Base-by-base conservation (phyloP, 2,797 vertebrate species). In the Sciurus carolinensis region DNA sequence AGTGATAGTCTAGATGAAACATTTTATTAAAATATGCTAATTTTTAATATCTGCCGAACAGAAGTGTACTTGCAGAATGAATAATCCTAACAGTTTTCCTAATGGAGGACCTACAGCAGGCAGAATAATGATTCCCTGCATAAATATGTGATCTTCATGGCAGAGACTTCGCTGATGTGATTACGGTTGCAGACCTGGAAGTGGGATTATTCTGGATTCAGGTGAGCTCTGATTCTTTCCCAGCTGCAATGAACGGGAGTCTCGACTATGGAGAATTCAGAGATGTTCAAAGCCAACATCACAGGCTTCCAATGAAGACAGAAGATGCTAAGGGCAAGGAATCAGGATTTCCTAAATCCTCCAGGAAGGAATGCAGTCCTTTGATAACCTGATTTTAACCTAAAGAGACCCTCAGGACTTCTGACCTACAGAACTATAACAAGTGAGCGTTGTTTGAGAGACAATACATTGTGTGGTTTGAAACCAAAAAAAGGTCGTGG, bases 1-100 rank as follows among this genome's bases (percentile, higher is more conserved):
- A 77, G 22, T 42, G 47, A 57, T 52, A 69, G 47, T 90, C 28
- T 81, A 80, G 47, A 91, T 64, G 22, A 83, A 94, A 69, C 22
- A 47, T 87, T 92, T 85, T 71, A 81, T 44, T 50, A 94, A 95
- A 92, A 59, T 54, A 52, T 44, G 44, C 71, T 93, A 64, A 87
- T 36, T 86, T 71, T 90, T 84, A 73, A 28, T 72, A 81, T 73
- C 22, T 94, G 81, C 20, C 24, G 72, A 81, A 83, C 24, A 94
- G 57, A 15, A 47, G 73, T 67, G 28, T 59, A 36, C 39, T 96
- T 91, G 71, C 20, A 73, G 39, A 83, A 28, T 28, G 89, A 94
- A 79, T 2, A 91, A 33, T 5, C 47, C 75, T 7, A 44, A 44
- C 6, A 22, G 39, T 76, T 52, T 94, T 89, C 72, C 47, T 82